Evolutionary conservation across 2,797 vertebrate genomes (phyloP).

Genomic region (Microchirus variegatus): DNA sequence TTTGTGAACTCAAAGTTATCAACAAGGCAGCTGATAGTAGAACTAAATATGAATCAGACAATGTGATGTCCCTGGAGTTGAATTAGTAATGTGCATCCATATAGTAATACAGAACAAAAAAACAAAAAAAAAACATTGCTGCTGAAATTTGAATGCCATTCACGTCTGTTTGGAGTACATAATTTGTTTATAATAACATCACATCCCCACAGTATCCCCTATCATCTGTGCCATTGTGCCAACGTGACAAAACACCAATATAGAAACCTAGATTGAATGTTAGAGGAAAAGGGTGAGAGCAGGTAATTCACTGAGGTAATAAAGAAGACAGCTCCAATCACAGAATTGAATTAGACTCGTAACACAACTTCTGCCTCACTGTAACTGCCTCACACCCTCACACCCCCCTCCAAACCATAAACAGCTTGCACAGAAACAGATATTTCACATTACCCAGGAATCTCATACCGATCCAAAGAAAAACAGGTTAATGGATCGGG

Average conservation of each 20-base stretch:
- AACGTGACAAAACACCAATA: slow-evolving; percentile 54
- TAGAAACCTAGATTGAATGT: slow-evolving; percentile 63
- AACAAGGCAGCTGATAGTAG: no score
- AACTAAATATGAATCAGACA: not conserved
- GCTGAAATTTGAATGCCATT: slow-evolving; percentile 33
- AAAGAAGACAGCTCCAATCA: slow-evolving; percentile 59
- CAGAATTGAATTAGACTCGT: slow-evolving; percentile 62
- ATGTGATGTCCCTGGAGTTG: not conserved
- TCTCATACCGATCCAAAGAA: slow-evolving; percentile 10
- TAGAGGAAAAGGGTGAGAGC: slow-evolving; percentile 46
- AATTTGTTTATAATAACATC: slow-evolving; percentile 11
- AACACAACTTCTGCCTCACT: slow-evolving; percentile 49
- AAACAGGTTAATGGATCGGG: slow-evolving; percentile 1
- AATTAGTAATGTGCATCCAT: not conserved
- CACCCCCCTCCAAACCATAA: slow-evolving; percentile 15
- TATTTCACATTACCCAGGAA: slow-evolving; percentile 34
- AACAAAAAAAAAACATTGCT: not conserved
- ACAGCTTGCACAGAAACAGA: slow-evolving; percentile 4
- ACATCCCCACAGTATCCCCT: slow-evolving; percentile 34
- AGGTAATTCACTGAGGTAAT: slow-evolving; percentile 68
- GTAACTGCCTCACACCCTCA: slow-evolving; percentile 33
- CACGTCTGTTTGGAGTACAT: slow-evolving; percentile 35
- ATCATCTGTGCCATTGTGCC: slow-evolving; percentile 55
- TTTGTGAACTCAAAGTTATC: no score
- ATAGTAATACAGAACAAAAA: not conserved